Evolutionary conservation across 2,888 invertebrate genomes (phyloP), one percentile per base, ranked within the genome.

Genomic region (Aleiodes alternator): DNA sequence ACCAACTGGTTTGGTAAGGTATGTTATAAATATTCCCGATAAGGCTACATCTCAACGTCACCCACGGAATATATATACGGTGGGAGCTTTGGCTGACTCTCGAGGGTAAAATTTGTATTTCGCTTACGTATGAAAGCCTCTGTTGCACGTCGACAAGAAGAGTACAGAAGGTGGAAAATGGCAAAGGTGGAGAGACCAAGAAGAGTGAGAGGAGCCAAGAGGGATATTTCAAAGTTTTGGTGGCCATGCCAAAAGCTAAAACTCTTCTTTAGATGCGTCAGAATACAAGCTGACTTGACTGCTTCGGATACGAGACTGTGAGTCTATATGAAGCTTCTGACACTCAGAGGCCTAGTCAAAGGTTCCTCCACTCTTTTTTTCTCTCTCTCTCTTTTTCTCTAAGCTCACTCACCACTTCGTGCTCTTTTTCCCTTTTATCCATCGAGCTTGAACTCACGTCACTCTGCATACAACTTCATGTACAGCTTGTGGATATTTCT

Each of bases 171-270:
- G 64, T 48, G 64, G 38, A 64, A 64, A 64, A 48, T 51, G 51
- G 31, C 16, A 34, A 31, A 51, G 50, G 31, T 50, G 68, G 29
- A 31, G 29, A 34, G 34, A 6, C 34, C 34, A 34, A 34, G 34
- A 68, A 68, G 51, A 51, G n/a, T n/a, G 7, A 50, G n/a, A 51
- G 2, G 43, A 8, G 16, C 14, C 6, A 23, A 48, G 23, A n/a
- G 23, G 64, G 43, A 64, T 64, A 72, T 78, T 76, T 72, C 73
- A 50, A 73, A 51, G 73, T 73, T 75, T 68, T 69, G 70, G 61
- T 76, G 43, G 56, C 75, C 16, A 50, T 70, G 72, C 14, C 38
- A 31, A 61, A 61, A 64, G 43, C 48, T 48, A 23, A 43, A 48
- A 43, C 23, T 64, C 48, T 64, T 7, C 43, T 48, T 14, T 64